phyloP scores from a whole-genome alignment of 1,140 invertebrate species.

The Zaprionus ornatus region DNA sequence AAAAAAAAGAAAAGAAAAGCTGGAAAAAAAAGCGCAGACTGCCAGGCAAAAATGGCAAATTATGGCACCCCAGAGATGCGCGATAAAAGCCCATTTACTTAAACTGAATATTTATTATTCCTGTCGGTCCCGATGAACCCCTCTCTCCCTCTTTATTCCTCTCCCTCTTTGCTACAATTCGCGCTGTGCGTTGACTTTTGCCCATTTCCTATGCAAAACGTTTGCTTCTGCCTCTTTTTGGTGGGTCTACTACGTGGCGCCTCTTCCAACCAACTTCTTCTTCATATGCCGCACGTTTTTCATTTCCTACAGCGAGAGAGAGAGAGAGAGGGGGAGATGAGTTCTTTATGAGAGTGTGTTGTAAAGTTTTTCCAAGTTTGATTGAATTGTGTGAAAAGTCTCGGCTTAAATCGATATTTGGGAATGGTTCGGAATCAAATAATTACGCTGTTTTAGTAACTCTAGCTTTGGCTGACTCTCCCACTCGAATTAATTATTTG shows the following conservation, averaged over 20 bases:
- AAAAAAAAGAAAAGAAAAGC: slow-evolving; percentile 21
- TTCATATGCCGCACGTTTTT: slow-evolving; percentile 69
- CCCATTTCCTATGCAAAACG: slow-evolving; percentile 75
- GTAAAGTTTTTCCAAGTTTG: slow-evolving; percentile 73
- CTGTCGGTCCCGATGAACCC: slow-evolving; percentile 64
- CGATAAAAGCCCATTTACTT: slow-evolving; percentile 82
- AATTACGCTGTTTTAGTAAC: not conserved
- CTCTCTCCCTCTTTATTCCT: not conserved
- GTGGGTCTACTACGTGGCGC: slow-evolving; percentile 45
- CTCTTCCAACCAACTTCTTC: slow-evolving; percentile 12
- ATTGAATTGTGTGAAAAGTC: slow-evolving; percentile 62
- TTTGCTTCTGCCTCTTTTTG: slow-evolving; percentile 34
- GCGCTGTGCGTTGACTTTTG: slow-evolving; percentile 58
- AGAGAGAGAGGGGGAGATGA: not conserved
- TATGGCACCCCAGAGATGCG: slow-evolving; percentile 80
- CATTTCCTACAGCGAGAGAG: slow-evolving; percentile 45
- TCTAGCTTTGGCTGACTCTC: not conserved
- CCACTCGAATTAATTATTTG: not conserved
- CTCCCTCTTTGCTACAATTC: not conserved
- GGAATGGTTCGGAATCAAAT: not conserved
- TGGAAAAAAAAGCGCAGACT: slow-evolving; percentile 52
- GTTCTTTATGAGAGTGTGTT: slow-evolving; percentile 54
- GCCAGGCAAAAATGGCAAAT: slow-evolving; percentile 79
- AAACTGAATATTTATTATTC: slow-evolving; percentile 82
- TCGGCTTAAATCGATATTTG: not conserved